Evolutionary conservation across 2,888 invertebrate species (phyloP).

Genomic region (Diaphora mendica): DNA sequence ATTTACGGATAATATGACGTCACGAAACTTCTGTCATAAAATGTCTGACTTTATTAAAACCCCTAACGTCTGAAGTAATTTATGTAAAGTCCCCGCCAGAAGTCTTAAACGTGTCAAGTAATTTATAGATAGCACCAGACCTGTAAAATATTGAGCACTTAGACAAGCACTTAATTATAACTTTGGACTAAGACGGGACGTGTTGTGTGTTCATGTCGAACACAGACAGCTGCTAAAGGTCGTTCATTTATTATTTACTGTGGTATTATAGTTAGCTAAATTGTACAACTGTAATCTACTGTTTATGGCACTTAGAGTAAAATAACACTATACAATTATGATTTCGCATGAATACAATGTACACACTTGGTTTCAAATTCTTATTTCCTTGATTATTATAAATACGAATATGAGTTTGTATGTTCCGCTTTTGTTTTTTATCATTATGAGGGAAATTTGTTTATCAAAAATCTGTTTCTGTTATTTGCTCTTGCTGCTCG

Average conservation of each 20-base stretch:
- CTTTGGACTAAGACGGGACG: not conserved
- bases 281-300: not conserved
- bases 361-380: not conserved
- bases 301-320: not conserved
- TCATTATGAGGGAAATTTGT: too few relatives aligned
- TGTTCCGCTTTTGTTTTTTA: too few relatives aligned
- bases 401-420: not conserved
- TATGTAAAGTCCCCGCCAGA: not conserved
- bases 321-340: not conserved
- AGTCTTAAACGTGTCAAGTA: not conserved
- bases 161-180: slow-evolving; percentile 2
- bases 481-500: too few relatives aligned
- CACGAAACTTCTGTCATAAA: not conserved
- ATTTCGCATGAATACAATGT: not conserved
- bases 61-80: not conserved
- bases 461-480: too few relatives aligned
- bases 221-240: slow-evolving; percentile 1
- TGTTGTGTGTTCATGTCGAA: not conserved
- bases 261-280: not conserved
- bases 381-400: not conserved
- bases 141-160: slow-evolving; percentile 5
- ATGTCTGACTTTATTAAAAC: not conserved
- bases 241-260: slow-evolving; percentile 4
- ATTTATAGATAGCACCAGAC: not conserved
- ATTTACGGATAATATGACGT: not conserved